phyloP scores from a whole-genome alignment of 2,113 vertebrate genomes.

The Rhea americana region DNA sequence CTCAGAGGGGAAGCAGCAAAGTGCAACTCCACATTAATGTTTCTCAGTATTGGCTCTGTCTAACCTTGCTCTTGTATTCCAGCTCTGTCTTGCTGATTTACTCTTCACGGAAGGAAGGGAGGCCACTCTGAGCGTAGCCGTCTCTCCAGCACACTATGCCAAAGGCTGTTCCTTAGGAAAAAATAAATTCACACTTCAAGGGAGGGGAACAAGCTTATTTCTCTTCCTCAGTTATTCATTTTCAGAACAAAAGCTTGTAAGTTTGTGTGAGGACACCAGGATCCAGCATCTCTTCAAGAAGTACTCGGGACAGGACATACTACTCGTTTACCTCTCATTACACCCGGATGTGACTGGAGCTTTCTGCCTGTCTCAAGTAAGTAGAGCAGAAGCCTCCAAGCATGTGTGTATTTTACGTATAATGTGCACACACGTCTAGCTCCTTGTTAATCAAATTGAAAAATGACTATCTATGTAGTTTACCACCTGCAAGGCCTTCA shows the following conservation, averaged over 20 bases:
- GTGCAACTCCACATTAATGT: not conserved
- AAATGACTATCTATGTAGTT: not conserved
- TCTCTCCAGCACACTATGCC: not conserved
- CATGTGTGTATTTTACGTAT: not conserved
- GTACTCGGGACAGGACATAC: not conserved
- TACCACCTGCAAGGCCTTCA: not conserved
- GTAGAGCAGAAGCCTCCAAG: not conserved
- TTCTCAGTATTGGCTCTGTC: not conserved
- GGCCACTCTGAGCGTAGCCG: not conserved
- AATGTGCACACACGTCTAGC: fast-evolving
- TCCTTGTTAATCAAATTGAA: not conserved
- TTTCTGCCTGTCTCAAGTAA: not conserved
- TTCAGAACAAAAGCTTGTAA: not conserved
- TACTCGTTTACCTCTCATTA: not conserved
- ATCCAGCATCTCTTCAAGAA: not conserved
- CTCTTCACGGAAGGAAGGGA: not conserved
- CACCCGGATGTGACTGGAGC: fast-evolving
- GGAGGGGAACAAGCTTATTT: not conserved
- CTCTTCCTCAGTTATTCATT: not conserved
- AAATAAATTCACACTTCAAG: not conserved
- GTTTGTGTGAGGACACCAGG: not conserved
- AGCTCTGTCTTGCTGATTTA: not conserved
- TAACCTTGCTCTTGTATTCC: not conserved
- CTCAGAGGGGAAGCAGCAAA: not conserved
- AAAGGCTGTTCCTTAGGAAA: not conserved